Conservation (phyloP, 1,140 invertebrate genomes). For the Drosophila cardini region DNA sequence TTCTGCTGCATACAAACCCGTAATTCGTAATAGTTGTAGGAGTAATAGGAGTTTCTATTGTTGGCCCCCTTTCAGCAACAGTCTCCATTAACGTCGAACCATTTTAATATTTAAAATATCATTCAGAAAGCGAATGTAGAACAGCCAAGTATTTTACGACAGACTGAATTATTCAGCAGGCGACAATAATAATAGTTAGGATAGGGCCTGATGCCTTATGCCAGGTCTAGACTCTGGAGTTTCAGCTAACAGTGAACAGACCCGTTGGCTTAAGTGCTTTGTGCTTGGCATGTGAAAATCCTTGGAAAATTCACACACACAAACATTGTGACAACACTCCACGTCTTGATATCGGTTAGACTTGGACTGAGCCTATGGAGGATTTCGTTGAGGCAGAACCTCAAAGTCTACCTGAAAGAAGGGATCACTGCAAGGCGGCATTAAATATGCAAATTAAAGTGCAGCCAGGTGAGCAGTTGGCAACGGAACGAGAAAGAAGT, state of each 20-base stretch:
- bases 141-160: constrained; percentile 31
- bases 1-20: constrained; percentile 16
- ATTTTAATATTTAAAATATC: constrained; percentile 74
- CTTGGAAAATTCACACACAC: constrained; percentile 28
- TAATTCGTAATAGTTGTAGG: constrained; percentile 26
- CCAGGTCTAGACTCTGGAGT: background rate
- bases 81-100: constrained; percentile 42
- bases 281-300: constrained; percentile 54
- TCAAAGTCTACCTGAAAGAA: constrained; percentile 6
- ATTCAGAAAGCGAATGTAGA: constrained; percentile 49
- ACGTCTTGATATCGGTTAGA: background rate
- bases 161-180: constrained; percentile 45
- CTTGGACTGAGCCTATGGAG: background rate
- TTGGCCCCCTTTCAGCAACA: background rate
- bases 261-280: constrained; percentile 39
- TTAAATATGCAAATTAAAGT: constrained; percentile 54
- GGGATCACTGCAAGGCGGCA: constrained; percentile 35
- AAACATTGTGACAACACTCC: constrained; percentile 23
- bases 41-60: background rate
- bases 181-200: constrained; percentile 47
- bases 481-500: constrained; percentile 14
- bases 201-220: constrained; percentile 24
- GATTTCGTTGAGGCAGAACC: constrained; percentile 11
- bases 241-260: constrained; percentile 8
- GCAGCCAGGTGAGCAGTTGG: constrained; percentile 46